Base-by-base conservation (phyloP, 2,888 invertebrate species). In the Fragum fragum region DNA sequence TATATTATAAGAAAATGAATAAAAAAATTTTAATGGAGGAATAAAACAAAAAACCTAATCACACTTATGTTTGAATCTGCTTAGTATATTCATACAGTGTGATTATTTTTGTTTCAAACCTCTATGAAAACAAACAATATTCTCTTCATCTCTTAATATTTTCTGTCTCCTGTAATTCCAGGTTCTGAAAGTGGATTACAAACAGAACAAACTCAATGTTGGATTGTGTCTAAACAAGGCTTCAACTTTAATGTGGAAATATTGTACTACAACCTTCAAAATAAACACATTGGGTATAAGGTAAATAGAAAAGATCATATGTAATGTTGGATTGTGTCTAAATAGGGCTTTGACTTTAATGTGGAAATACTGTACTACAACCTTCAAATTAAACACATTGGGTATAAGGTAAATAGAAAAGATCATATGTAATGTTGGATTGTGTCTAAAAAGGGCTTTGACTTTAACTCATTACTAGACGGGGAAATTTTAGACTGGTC, bases 341-440 rank as follows among this genome's bases (percentile, higher is more conserved):
- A 80, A 47, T 69, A 55, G 29, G 76, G 72, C 21, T 36, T 61
- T 11, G 66, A 79, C 18, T 76, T 69, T 57, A 68, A 76, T 73
- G 72, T 88, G 16, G 83, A 88, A n/a, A 78, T 88, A 26, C 29
- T 86, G 16, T 66, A 71, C 1, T 88, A 71, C 68, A 78, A 85
- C 71, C 73, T 61, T 11, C 78, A 73, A 61, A 79, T 78, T 57
- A 83, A 80, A 52, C 85, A 83, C 61, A 69, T 66, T 9, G 29
- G 73, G n/a, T 57, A 79, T 47, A 73, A 79, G 83, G 87, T 87
- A 70, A 59, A 2, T n/a, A n/a, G n/a, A 9, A 71, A 63, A 26
- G 85, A 81, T 3, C 73, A 76, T 23, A 83, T 73, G 16, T 80
- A 86, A 72, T 73, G 86, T 32, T 88, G 88, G 88, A 72, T 86